phyloP scores from a whole-genome alignment of 2,888 invertebrate species.

The Hirtodrosophila confusa region DNA sequence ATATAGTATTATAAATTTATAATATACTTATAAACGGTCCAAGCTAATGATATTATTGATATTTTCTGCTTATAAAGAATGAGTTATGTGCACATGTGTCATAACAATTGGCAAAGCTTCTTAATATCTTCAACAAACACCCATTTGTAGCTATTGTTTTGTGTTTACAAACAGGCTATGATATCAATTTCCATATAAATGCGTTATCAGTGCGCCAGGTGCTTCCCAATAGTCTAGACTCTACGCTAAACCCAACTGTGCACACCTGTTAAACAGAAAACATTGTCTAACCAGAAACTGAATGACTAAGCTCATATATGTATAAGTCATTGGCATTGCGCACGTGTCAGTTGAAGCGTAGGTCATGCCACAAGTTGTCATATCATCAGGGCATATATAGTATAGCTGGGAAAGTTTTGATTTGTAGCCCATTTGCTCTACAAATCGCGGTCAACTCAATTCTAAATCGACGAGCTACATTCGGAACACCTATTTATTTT shows the following conservation, averaged over 20 bases:
- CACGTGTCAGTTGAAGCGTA: constrained; percentile 40
- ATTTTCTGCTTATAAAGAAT: no score
- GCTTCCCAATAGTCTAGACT: constrained; percentile 30
- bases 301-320: constrained; percentile 29
- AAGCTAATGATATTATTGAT: no score
- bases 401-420: no score
- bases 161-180: constrained; percentile 17
- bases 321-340: constrained; percentile 24
- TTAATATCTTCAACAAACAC: background rate
- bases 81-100: background rate
- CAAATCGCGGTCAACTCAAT: no score
- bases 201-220: constrained; percentile 45
- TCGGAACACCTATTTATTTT: no score
- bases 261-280: constrained; percentile 15
- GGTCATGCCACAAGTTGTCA: constrained; percentile 10
- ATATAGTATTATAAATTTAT: no score
- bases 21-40: no score
- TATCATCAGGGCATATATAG: no score
- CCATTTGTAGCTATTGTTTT: background rate
- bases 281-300: background rate
- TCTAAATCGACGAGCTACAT: no score
- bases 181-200: constrained; percentile 13
- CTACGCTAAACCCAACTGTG: background rate
- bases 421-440: no score
- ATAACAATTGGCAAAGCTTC: background rate